phyloP scores from a whole-genome alignment of 2,888 invertebrate species.

The Oligia strigilis region DNA sequence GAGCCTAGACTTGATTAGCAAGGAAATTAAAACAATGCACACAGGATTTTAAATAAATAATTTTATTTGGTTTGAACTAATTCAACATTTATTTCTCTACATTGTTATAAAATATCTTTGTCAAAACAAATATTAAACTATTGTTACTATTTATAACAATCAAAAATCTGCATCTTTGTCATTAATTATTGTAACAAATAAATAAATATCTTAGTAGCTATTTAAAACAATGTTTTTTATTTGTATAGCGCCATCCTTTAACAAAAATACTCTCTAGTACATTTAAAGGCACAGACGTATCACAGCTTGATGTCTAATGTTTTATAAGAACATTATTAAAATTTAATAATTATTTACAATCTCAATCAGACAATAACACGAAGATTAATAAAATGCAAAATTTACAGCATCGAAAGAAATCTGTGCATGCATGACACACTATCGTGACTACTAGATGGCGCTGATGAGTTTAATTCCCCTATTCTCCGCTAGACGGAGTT shows the following conservation, averaged over 20 bases:
- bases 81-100: slow-evolving; percentile 68
- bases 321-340: slow-evolving; percentile 72
- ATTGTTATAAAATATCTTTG: slow-evolving; percentile 64
- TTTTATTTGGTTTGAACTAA: slow-evolving; percentile 81
- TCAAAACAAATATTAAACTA: slow-evolving; percentile 55
- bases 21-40: slow-evolving; percentile 39
- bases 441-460: slow-evolving; percentile 82
- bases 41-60: slow-evolving; percentile 74
- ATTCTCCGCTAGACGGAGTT: slow-evolving; percentile 75
- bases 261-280: slow-evolving; percentile 76
- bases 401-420: slow-evolving; percentile 65
- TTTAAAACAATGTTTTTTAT: slow-evolving; percentile 70
- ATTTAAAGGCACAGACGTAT: slow-evolving; percentile 89
- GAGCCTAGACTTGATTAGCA: not conserved
- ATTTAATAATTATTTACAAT: slow-evolving; percentile 75
- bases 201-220: slow-evolving; percentile 76
- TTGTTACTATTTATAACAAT: slow-evolving; percentile 61
- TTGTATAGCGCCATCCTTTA: slow-evolving; percentile 84
- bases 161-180: slow-evolving; percentile 58
- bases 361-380: slow-evolving; percentile 62
- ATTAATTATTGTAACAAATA: slow-evolving; percentile 70
- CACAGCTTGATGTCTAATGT: slow-evolving; percentile 87
- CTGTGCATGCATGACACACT: slow-evolving; percentile 80
- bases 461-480: slow-evolving; percentile 73
- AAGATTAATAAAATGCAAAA: slow-evolving; percentile 60